These are phyloP conservation scores for Drosophila oshimai DNA, from an alignment of 1,140 invertebrate species.

Conservation along the genomic window DNA sequence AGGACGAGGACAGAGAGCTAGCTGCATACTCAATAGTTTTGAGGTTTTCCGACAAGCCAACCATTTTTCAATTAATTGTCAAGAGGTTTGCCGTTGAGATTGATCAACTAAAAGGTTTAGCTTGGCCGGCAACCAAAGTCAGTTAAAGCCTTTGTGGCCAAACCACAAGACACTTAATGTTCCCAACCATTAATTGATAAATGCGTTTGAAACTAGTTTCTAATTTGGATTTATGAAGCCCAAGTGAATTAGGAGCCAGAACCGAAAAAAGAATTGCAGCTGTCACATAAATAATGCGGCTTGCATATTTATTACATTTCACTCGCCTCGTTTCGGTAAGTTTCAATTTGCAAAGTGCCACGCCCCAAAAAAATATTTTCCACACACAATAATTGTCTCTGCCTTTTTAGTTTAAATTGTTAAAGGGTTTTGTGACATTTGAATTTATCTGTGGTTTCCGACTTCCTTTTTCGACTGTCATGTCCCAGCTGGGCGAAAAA, in stretches of 20 bases:
- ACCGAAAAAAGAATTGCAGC: conserved; percentile 23
- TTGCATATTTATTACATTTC: conserved; percentile 44
- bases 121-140: conserved; percentile 1
- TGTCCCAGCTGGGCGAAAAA: conserved; percentile 39
- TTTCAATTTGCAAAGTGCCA: conserved; percentile 51
- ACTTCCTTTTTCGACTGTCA: conserved; percentile 2
- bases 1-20: neutral
- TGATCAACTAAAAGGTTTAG: conserved; percentile 30
- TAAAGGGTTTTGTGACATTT: conserved; percentile 68
- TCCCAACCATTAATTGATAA: conserved; percentile 18
- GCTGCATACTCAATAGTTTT: conserved; percentile 34
- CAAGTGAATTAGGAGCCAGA: conserved; percentile 21
- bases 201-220: conserved; percentile 8
- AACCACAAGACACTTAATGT: conserved; percentile 7
- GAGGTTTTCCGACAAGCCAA: conserved; percentile 16
- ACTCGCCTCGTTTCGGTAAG: conserved; percentile 13
- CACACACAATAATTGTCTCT: conserved; percentile 5
- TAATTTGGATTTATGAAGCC: conserved; percentile 39
- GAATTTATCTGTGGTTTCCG: conserved; percentile 57
- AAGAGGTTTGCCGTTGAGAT: conserved; percentile 26
- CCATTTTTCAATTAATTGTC: conserved; percentile 44
- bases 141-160: conserved; percentile 11
- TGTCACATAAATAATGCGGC: conserved; percentile 40
- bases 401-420: conserved; percentile 62
- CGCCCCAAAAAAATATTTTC: conserved; percentile 26